Evolutionary conservation across 2,113 vertebrate genomes (phyloP).

Genomic region (Speoplatyrhinus poulsoni): DNA sequence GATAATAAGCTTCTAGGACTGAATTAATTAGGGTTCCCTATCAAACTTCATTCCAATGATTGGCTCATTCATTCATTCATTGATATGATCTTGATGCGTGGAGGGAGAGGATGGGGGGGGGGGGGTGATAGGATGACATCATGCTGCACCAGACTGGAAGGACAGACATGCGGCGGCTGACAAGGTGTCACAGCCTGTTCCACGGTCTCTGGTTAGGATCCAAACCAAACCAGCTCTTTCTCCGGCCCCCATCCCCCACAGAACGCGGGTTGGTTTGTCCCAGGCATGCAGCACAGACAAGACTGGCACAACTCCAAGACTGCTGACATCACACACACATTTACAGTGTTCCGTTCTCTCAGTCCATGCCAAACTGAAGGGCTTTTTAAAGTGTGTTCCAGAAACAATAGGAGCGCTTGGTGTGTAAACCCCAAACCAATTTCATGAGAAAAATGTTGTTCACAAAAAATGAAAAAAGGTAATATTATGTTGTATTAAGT

Average conservation of each 20-base stretch:
- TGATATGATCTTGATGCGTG: too few species aligned
- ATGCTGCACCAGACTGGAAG: slow-evolving; percentile 34
- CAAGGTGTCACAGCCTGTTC: slow-evolving; percentile 15
- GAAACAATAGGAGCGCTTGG: slow-evolving; percentile 33
- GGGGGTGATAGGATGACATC: slow-evolving; percentile 4
- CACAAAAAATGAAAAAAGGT: too few species aligned
- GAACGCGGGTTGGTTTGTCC: slow-evolving; percentile 76
- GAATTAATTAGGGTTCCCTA: neutral
- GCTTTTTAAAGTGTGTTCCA: neutral
- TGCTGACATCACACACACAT: slow-evolving; percentile 35
- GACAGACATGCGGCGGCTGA: slow-evolving; percentile 32
- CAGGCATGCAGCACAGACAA: slow-evolving; percentile 80
- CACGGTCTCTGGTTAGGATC: neutral
- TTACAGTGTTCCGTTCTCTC: neutral
- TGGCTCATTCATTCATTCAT: slow-evolving; percentile 32
- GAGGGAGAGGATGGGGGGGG: slow-evolving; percentile 1
- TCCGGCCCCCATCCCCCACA: neutral
- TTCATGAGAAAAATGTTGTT: neutral
- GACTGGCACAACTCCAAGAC: slow-evolving; percentile 35
- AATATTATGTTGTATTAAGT: too few species aligned
- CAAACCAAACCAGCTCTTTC: neutral
- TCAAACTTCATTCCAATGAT: slow-evolving; percentile 3
- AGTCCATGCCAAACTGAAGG: slow-evolving; percentile 10
- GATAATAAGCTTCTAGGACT: neutral
- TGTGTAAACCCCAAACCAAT: slow-evolving; percentile 29